phyloP scores from a whole-genome alignment of 1,140 invertebrate species.

The Zaprionus lachaisei region DNA sequence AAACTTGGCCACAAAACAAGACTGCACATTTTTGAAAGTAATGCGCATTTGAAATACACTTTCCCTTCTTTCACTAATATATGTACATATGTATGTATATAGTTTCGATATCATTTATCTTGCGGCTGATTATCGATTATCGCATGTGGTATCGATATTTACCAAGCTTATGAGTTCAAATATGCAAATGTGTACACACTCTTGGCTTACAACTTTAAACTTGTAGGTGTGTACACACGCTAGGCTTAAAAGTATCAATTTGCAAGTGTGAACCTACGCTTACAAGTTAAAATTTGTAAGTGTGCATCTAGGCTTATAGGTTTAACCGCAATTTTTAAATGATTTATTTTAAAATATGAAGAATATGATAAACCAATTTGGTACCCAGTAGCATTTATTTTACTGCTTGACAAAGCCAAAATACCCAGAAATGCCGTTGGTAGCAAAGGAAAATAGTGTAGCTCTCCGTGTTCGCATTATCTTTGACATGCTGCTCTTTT shows the following conservation, averaged over 20 bases:
- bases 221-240: too few species aligned
- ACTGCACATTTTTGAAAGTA: background rate
- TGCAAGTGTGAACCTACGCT: too few species aligned
- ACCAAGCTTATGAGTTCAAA: background rate
- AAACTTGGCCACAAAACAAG: conserved; percentile 44
- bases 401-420: background rate
- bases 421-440: background rate
- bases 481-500: conserved; percentile 51
- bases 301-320: background rate
- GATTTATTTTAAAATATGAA: background rate
- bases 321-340: too few species aligned
- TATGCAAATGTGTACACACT: background rate
- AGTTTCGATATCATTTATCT: too few species aligned
- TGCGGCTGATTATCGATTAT: background rate
- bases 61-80: background rate
- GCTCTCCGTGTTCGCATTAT: conserved; percentile 28
- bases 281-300: background rate
- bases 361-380: background rate
- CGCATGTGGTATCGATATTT: background rate
- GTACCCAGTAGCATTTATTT: background rate
- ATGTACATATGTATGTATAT: background rate
- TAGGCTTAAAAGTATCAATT: background rate
- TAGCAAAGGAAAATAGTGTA: conserved; percentile 14
- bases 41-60: conserved; percentile 17
- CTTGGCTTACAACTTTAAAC: too few species aligned